Percentiles rank a stretch among this genome's conserved stretches.
Evolutionary conservation across 2,888 invertebrate genomes (phyloP).

Genomic region (Sericinus montela): DNA sequence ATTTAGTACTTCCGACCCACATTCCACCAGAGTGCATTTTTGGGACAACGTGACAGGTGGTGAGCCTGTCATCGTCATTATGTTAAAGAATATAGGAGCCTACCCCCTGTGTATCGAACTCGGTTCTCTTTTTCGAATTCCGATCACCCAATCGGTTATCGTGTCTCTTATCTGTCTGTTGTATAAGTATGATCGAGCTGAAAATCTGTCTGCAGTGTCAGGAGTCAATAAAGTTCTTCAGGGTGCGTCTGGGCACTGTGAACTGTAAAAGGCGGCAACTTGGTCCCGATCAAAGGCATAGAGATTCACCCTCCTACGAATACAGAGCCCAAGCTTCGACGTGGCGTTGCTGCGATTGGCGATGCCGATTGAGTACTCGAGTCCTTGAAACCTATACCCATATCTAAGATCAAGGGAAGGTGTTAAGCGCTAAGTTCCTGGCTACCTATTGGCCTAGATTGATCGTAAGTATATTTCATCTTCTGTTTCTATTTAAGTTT

Average conservation of each 20-base stretch:
- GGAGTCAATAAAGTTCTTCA: constrained; percentile 57
- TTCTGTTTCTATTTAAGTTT: too few species aligned
- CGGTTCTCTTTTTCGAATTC: too few species aligned
- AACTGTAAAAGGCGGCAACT: constrained; percentile 54
- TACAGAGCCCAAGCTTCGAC: constrained; percentile 43
- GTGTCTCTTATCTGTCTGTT: too few species aligned
- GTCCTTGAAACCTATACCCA: constrained; percentile 40
- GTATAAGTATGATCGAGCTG: too few species aligned
- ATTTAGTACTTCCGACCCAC: too few species aligned
- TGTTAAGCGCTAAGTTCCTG: constrained; percentile 50
- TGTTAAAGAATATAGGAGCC: too few species aligned
- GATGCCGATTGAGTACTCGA: constrained; percentile 29
- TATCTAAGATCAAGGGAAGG: constrained; percentile 39
- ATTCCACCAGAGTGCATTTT: too few species aligned
- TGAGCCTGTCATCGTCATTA: too few species aligned
- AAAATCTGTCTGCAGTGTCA: constrained; percentile 41
- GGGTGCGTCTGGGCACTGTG: constrained; percentile 53
- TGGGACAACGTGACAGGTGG: too few species aligned
- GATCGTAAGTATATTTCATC: constrained; percentile 44
- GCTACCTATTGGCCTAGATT: constrained; percentile 63
- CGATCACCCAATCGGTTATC: too few species aligned
- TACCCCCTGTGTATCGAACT: too few species aligned
- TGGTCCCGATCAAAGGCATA: constrained; percentile 43
- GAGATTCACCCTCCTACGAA: constrained; percentile 50
- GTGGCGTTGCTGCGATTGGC: constrained; percentile 47